Evolutionary conservation across 2,113 vertebrate genomes (phyloP).

Genomic region (Caranx melampygus): DNA sequence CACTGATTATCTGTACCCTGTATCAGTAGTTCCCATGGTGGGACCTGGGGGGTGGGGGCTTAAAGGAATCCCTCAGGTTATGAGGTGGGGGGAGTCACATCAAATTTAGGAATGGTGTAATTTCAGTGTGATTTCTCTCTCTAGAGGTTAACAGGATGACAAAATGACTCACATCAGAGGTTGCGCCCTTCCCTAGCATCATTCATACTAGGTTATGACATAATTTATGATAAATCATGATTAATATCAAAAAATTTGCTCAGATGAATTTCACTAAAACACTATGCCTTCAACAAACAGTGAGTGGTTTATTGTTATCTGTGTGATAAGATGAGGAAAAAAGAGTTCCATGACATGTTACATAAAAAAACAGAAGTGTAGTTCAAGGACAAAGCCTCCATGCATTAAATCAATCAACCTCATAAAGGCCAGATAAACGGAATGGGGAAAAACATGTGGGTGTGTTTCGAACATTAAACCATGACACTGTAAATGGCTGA

Average conservation of each 20-base stretch:
- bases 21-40: conserved; percentile 35
- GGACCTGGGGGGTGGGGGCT: background rate
- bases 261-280: background rate
- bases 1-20: conserved; percentile 32
- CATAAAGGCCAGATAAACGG: conserved; percentile 42
- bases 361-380: conserved; percentile 51
- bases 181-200: background rate
- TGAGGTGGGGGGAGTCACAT: background rate
- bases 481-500: conserved; percentile 53
- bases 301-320: background rate
- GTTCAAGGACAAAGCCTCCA: conserved; percentile 75
- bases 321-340: background rate
- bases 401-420: conserved; percentile 64
- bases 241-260: background rate
- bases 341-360: conserved; percentile 42
- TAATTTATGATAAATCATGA: background rate
- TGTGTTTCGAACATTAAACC: conserved; percentile 61
- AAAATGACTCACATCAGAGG: background rate
- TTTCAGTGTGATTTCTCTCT: background rate
- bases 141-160: background rate
- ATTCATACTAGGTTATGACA: background rate
- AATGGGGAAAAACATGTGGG: conserved; percentile 61
- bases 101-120: background rate
- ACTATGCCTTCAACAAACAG: background rate
- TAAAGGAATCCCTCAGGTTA: conserved; percentile 9